Conservation (phyloP, 2,797 vertebrate species). For the Anomalospiza imberbis region DNA sequence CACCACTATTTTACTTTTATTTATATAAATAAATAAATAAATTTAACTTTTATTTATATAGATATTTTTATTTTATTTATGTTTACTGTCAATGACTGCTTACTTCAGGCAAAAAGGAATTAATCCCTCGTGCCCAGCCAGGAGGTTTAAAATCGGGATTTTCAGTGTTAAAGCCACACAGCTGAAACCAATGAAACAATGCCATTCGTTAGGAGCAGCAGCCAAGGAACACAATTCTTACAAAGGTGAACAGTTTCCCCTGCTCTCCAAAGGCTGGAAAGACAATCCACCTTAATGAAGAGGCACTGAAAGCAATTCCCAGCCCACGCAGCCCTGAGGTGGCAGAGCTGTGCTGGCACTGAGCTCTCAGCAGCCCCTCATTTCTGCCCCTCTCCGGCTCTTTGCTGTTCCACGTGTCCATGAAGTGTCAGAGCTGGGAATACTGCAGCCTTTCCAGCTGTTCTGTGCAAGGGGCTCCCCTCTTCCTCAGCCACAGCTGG, state of each 20-base stretch:
- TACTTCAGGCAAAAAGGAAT: background rate
- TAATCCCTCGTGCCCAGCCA: background rate
- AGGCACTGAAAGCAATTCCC: background rate
- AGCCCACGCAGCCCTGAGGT: background rate
- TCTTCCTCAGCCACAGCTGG: background rate
- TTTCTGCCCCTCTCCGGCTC: background rate
- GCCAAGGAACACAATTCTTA: background rate
- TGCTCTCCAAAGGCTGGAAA: background rate
- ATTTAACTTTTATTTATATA: too few species aligned
- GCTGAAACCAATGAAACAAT: background rate
- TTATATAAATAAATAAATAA: too few species aligned
- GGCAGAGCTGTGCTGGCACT: background rate
- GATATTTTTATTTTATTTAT: too few species aligned
- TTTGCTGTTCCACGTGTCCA: background rate
- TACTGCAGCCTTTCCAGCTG: background rate
- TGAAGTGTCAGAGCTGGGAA: background rate
- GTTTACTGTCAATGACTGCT: background rate
- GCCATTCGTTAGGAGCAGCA: background rate
- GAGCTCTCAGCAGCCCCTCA: background rate
- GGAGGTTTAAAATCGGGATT: background rate
- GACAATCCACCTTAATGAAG: conserved; percentile 9
- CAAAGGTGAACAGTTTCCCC: background rate
- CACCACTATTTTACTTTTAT: background rate
- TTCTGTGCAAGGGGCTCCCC: background rate
- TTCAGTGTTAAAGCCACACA: background rate